A percentile compares a stretch with the other conserved stretches of the same genome.
These are phyloP conservation scores for Apamea crenata DNA, from an alignment of 2,888 invertebrate genomes.

Conservation along the genomic window DNA sequence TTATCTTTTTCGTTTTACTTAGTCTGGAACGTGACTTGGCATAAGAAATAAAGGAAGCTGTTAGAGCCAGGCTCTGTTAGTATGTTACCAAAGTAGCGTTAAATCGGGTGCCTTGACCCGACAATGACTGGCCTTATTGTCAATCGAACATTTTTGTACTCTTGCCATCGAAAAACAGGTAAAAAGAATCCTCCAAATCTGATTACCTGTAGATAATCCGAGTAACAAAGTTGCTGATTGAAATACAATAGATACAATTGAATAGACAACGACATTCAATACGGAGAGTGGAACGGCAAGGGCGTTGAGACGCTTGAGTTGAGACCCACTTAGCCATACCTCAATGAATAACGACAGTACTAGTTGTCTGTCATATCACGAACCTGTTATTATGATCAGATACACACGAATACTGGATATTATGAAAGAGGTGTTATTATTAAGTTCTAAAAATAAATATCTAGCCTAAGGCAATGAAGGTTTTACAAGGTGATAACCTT, in stretches of 20 bases:
- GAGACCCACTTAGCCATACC: constrained; percentile 66
- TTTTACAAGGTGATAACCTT: not conserved
- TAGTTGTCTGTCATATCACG: constrained; percentile 40
- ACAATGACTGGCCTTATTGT: constrained; percentile 53
- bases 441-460: constrained; percentile 9
- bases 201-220: constrained; percentile 48
- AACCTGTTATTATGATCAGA: constrained; percentile 61
- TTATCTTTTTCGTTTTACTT: constrained; percentile 49
- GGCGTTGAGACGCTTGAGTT: constrained; percentile 67
- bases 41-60: constrained; percentile 58
- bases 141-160: constrained; percentile 43
- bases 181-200: constrained; percentile 50
- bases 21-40: constrained; percentile 61
- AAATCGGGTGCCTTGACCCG: constrained; percentile 65
- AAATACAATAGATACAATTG: constrained; percentile 72
- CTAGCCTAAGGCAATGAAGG: not conserved
- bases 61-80: constrained; percentile 42
- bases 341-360: constrained; percentile 60
- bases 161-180: constrained; percentile 43
- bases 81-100: constrained; percentile 58
- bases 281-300: constrained; percentile 72
- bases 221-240: constrained; percentile 66
- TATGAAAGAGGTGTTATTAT: constrained; percentile 32
- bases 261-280: constrained; percentile 78
- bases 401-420: constrained; percentile 32